Conservation (phyloP, 53 echinoderm and acorn worm species). For the Holothuria leucospilota region DNA sequence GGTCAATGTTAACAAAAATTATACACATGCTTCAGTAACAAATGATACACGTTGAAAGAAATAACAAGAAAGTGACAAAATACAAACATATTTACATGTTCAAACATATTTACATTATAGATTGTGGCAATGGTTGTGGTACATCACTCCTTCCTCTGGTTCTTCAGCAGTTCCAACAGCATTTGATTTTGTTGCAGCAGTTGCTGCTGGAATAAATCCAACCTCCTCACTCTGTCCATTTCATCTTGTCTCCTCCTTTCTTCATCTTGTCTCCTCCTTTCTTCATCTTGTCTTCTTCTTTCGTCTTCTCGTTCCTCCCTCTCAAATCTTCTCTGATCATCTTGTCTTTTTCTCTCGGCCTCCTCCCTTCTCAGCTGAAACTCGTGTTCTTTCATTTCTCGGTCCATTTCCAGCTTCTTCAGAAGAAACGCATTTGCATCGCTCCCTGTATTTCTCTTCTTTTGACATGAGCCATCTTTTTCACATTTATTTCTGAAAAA, state of each 20-base stretch:
- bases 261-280: conserved; percentile 5
- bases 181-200: conserved; percentile 58
- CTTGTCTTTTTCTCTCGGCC: neutral
- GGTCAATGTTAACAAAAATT: no score
- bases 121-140: neutral
- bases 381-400: conserved; percentile 41
- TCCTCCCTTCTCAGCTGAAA: conserved; percentile 50
- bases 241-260: conserved; percentile 32
- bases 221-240: conserved; percentile 21
- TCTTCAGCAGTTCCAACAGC: conserved; percentile 41
- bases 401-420: conserved; percentile 54
- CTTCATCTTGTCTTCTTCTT: neutral
- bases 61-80: neutral
- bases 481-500: conserved; percentile 48
- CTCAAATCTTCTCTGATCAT: conserved; percentile 17
- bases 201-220: conserved; percentile 55
- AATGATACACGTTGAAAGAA: neutral
- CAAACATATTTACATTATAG: conserved; percentile 8
- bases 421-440: conserved; percentile 28
- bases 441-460: conserved; percentile 41
- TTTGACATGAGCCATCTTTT: conserved; percentile 43
- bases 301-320: neutral
- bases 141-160: conserved; percentile 28
- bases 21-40: no score
- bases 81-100: conserved; percentile 1